These are phyloP conservation scores for Coleophora flavipennella DNA, from an alignment of 2,888 invertebrate species.

Conservation along the genomic window DNA sequence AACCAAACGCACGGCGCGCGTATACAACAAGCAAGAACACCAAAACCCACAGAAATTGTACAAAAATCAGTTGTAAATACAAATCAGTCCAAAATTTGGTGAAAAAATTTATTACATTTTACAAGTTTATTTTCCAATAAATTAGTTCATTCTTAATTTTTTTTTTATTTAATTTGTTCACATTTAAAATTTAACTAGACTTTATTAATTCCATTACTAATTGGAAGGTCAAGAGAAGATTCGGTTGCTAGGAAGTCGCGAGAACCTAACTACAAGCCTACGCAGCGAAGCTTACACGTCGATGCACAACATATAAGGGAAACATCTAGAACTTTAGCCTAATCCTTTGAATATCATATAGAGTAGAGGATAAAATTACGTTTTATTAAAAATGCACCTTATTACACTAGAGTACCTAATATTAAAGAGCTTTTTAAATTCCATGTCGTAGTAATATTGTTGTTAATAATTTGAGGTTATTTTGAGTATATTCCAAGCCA, in stretches of 20 bases:
- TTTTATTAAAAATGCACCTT: slow-evolving; percentile 66
- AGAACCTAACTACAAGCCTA: slow-evolving; percentile 66
- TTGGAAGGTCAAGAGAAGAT: slow-evolving; percentile 65
- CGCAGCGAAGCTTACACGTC: slow-evolving; percentile 60
- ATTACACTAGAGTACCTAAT: slow-evolving; percentile 45
- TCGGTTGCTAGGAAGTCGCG: slow-evolving; percentile 66
- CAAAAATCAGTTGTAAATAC: no score
- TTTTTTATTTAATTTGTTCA: slow-evolving; percentile 44
- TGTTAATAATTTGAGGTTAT: slow-evolving; percentile 16
- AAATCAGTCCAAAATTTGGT: slow-evolving; percentile 17
- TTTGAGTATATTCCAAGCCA: slow-evolving; percentile 12
- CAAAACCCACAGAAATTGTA: slow-evolving; percentile 18
- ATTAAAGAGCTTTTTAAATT: slow-evolving; percentile 44
- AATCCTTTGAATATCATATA: slow-evolving; percentile 48
- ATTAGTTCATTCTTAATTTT: slow-evolving; percentile 21
- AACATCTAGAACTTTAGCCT: slow-evolving; percentile 63
- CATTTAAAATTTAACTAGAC: slow-evolving; percentile 44
- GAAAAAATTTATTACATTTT: no score
- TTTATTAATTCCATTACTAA: slow-evolving; percentile 50
- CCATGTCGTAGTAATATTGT: slow-evolving; percentile 21
- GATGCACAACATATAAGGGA: slow-evolving; percentile 62
- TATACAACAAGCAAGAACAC: slow-evolving; percentile 42
- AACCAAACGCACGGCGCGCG: slow-evolving; percentile 50
- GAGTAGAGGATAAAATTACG: slow-evolving; percentile 61
- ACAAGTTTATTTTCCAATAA: no score